These are phyloP conservation scores for Leptoteleia sp. DNA, from an alignment of 1,140 invertebrate species.

Conservation along the genomic window DNA sequence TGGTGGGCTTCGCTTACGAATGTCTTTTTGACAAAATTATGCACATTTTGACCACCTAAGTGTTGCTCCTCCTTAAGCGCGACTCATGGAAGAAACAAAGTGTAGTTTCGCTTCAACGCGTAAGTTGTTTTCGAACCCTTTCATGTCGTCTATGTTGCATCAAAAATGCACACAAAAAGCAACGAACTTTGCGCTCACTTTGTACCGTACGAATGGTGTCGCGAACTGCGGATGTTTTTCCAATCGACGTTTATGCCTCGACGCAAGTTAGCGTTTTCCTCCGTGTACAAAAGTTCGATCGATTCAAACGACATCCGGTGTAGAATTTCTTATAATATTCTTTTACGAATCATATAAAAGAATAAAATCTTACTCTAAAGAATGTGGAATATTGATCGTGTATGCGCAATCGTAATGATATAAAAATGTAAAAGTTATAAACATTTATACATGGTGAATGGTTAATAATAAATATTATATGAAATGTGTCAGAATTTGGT, in stretches of 20 bases:
- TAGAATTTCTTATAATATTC: neutral
- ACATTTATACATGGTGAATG: conserved; percentile 17
- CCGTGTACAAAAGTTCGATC: conserved; percentile 12
- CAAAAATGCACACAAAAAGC: conserved; percentile 35
- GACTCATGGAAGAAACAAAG: conserved; percentile 31
- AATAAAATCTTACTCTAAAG: too few species aligned
- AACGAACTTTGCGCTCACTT: conserved; percentile 14
- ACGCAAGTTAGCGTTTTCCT: conserved; percentile 12
- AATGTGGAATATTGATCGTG: too few species aligned
- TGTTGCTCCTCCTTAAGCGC: conserved; percentile 31
- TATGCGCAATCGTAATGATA: conserved; percentile 11
- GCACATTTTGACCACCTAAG: conserved; percentile 39
- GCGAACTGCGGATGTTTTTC: conserved; percentile 22
- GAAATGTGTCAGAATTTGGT: neutral
- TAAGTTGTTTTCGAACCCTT: conserved; percentile 47
- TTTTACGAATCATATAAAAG: too few species aligned
- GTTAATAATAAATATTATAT: neutral
- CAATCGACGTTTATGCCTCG: conserved; percentile 12
- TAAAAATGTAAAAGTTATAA: conserved; percentile 29
- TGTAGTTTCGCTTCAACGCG: conserved; percentile 39
- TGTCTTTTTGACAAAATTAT: conserved; percentile 38
- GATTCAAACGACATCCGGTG: conserved; percentile 16
- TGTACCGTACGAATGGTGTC: too few species aligned
- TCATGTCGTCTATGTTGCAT: conserved; percentile 38
- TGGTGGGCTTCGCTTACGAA: conserved; percentile 21